Percentiles rank a stretch among this genome's conserved stretches.
These are phyloP conservation scores for Erebia palarica DNA, from an alignment of 2,888 invertebrate species.

Conservation along the genomic window DNA sequence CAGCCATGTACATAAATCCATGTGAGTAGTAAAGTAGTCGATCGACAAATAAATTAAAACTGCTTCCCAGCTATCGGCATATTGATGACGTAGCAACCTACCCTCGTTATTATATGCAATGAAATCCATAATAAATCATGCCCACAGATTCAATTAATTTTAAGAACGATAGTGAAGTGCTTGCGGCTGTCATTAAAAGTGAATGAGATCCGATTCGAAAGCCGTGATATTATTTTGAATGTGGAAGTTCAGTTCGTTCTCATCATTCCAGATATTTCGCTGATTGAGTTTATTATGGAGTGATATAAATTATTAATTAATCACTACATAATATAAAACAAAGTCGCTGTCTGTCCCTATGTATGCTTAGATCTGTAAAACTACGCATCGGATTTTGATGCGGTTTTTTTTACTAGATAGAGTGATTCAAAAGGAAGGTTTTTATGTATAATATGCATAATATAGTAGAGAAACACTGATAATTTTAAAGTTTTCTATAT, in stretches of 20 bases:
- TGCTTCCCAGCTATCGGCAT: slow-evolving; percentile 15
- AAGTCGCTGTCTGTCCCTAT: too few relatives aligned
- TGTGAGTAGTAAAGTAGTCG: not conserved
- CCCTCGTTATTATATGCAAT: slow-evolving; percentile 25
- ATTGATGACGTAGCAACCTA: slow-evolving; percentile 15
- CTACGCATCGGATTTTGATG: too few relatives aligned
- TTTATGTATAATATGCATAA: too few relatives aligned
- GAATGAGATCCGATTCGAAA: slow-evolving; percentile 11
- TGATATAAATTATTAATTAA: too few relatives aligned
- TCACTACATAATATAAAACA: too few relatives aligned
- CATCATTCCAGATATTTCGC: not conserved
- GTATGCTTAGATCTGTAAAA: too few relatives aligned
- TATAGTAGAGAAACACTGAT: too few relatives aligned
- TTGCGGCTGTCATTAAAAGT: slow-evolving; percentile 21
- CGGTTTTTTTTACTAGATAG: too few relatives aligned
- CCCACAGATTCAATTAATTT: slow-evolving; percentile 27
- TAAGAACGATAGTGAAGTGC: slow-evolving; percentile 27
- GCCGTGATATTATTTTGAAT: slow-evolving; percentile 1
- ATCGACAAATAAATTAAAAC: slow-evolving; percentile 18
- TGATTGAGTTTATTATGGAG: not conserved
- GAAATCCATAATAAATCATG: slow-evolving; percentile 28
- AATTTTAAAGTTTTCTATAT: too few relatives aligned
- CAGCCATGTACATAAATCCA: not conserved
- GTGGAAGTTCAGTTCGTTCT: not conserved
- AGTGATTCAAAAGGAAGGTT: too few relatives aligned